A percentile compares a stretch with the other conserved stretches of the same genome.
Conservation (phyloP, 2,888 invertebrate species). For the Dicyrtoma fusca region DNA sequence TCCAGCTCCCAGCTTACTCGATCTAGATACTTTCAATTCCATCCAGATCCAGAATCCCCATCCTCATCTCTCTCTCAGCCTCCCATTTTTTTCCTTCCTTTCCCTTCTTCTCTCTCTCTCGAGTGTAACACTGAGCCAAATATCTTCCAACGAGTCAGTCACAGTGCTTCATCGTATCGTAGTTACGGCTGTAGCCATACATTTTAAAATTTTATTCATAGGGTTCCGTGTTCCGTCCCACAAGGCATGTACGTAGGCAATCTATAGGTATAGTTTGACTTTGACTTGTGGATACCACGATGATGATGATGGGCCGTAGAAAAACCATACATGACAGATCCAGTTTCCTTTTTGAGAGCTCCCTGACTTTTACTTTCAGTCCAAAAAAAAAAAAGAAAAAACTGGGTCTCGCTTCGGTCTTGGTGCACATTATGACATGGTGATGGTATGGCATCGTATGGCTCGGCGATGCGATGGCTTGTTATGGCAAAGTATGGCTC, state of each 20-base stretch:
- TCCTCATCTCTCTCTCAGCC: background rate
- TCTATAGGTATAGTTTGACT: background rate
- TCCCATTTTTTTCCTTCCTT: background rate
- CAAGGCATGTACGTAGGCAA: background rate
- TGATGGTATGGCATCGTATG: no score
- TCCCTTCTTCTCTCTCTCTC: background rate
- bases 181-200: background rate
- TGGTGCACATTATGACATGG: background rate
- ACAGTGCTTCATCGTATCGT: no score
- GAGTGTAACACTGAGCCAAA: background rate
- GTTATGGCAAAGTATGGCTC: no score
- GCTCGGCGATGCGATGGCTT: no score
- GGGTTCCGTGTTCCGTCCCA: background rate
- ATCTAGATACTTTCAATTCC: background rate
- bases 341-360: conserved; percentile 32
- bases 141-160: no score
- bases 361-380: conserved; percentile 25
- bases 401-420: conserved; percentile 19
- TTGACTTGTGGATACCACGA: no score
- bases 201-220: conserved; percentile 10
- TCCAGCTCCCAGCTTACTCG: background rate
- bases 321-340: conserved; percentile 21
- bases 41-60: background rate
- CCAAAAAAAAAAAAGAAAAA: no score
- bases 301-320: background rate